phyloP scores from a whole-genome alignment of 2,888 invertebrate species.

The Tipula confusa region DNA sequence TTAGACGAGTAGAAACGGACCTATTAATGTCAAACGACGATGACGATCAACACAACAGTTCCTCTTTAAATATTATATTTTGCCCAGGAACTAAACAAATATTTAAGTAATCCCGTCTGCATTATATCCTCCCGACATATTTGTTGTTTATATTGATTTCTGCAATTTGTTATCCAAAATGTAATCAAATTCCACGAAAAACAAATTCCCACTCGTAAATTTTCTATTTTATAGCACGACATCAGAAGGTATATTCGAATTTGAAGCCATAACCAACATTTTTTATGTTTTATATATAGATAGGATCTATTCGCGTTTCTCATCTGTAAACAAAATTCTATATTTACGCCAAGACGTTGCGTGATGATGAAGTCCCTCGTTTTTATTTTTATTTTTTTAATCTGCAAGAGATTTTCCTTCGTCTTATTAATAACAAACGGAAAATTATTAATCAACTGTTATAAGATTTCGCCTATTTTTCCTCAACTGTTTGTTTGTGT shows the following conservation, averaged over 20 bases:
- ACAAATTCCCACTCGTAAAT: neutral
- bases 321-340: neutral
- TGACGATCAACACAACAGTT: no score
- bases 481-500: neutral
- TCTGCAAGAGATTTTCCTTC: neutral
- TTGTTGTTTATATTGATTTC: no score
- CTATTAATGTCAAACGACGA: no score
- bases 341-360: neutral
- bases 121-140: no score
- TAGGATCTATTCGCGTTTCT: neutral
- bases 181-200: neutral
- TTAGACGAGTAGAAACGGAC: no score
- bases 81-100: no score
- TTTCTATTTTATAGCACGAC: neutral
- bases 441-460: conserved; percentile 3
- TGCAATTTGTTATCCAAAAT: no score
- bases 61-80: no score
- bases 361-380: no score
- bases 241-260: neutral
- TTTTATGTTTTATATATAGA: neutral
- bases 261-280: neutral
- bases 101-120: no score
- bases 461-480: neutral
- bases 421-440: neutral
- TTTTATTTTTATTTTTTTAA: neutral